Base-by-base conservation (phyloP, 2,113 vertebrate genomes). In the Phoxinus phoxinus region DNA sequence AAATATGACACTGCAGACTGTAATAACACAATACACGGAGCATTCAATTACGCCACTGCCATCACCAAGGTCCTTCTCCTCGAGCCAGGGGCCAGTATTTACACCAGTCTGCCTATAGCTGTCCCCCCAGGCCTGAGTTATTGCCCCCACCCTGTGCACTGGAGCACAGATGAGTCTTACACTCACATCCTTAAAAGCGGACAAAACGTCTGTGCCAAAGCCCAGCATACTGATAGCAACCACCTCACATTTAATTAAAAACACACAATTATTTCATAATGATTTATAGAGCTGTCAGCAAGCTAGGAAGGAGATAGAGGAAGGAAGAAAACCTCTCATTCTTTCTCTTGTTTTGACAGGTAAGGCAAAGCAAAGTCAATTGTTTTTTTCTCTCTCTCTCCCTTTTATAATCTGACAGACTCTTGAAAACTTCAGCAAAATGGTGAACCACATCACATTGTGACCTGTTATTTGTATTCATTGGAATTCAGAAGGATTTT, bases 201-300 rank as follows among this genome's bases (percentile, higher is more conserved):
- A 69, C 86, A 79, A 75, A 73, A 71, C 83, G 59, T 58, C 72
- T 48, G 76, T n/a, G 46, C 82, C 53, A 37, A 12, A 74, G 85
- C 78, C 69, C 76, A 75, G 27, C 25, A 77, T 48, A 56, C 51
- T 83, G 85, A 90, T 90, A 85, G 75, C 79, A 71, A 51, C 74
- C 83, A 76, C 53, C 79, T 69, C 87, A 79, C 73, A 69, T 88
- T 88, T 90, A 90, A 90, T 90, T 90, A 90, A 90, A 90, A 90
- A 83, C 87, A 87, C 89, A 90, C 83, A 86, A 90, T 86, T 88
- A 88, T 88, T 88, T 90, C 85, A 90, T 85, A 85, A 90, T 88
- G 89, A 90, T 88, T 88, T 88, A 90, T 86, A 83, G 87, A 83
- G 83, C 83, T 80, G 67, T 80, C 83, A 51, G 53, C 85, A 67